phyloP scores from a whole-genome alignment of 2,797 vertebrate genomes.

The Australoheros facetus region DNA sequence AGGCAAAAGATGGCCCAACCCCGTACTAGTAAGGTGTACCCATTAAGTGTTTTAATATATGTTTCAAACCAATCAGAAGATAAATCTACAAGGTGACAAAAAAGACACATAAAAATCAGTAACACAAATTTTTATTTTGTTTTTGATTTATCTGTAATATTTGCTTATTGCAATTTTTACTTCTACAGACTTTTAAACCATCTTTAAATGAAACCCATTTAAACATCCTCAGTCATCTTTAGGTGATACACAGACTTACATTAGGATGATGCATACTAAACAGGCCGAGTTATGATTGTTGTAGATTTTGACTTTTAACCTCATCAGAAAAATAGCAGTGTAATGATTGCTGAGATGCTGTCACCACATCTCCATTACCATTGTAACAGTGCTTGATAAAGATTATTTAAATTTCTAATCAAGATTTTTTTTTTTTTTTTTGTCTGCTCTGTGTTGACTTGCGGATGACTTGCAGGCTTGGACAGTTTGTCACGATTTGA shows the following conservation, averaged over 20 bases:
- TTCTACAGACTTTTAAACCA: too few species aligned
- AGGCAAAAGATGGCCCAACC: too few species aligned
- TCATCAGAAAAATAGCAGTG: background rate
- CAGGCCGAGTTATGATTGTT: background rate
- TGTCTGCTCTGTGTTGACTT: background rate
- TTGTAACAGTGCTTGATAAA: background rate
- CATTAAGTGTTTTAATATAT: too few species aligned
- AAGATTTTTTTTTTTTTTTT: background rate
- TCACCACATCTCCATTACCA: background rate
- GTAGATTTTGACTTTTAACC: background rate
- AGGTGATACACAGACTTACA: background rate
- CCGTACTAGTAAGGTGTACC: too few species aligned
- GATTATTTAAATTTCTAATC: background rate
- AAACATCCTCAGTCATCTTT: background rate
- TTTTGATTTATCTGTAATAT: too few species aligned
- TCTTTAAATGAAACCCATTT: background rate
- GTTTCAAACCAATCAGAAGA: background rate
- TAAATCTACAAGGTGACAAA: background rate
- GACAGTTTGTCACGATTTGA: conserved; percentile 51
- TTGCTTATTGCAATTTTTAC: too few species aligned
- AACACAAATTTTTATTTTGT: too few species aligned
- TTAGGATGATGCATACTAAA: background rate
- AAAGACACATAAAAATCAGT: background rate
- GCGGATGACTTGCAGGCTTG: conserved; percentile 9
- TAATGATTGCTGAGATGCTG: background rate